Evolutionary conservation across 2,113 vertebrate species (phyloP), one percentile per base, ranked within the genome.

Genomic region (Typhlomys cinereus): DNA sequence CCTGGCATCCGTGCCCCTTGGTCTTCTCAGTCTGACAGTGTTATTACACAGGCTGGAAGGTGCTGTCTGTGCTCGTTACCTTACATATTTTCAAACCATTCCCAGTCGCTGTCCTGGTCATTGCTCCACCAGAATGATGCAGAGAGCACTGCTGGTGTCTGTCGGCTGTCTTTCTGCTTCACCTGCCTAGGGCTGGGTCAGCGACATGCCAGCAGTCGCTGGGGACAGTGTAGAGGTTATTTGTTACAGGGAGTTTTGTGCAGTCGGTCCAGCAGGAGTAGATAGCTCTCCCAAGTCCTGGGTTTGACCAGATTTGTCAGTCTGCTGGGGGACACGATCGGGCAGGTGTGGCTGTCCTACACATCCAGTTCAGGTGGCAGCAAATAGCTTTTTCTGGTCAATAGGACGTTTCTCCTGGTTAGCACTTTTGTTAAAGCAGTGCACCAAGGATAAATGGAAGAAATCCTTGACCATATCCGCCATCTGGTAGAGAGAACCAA

Each of bases 11-110:
- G 52, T 67, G 95, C 91, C 87, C 95, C 87, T 57, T 90, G 93
- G 97, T 29, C 46, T 50, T 18, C 17, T 39, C 84, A 29, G 50
- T 96, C 81, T 93, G 94, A 85, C 88, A 84, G 96, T 97, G 74
- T 96, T 97, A 96, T 97, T 94, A 95, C n/a, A 94, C 75, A 36
- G 79, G 50, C 92, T 29, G 78, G 89, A 89, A 90, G 66, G 54
- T 34, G 62, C 84, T 34, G 12, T 13, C 5, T 13, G 36, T 50
- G 29, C 29, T 83, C 7, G 10, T 48, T 50, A 18, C 46, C 14
- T 52, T 12, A 13, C 46, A 2, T 18, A 25, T 44, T 71, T 57
- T 85, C 52, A 59, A 44, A 21, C 67, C 20, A 17, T 27, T 23
- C 36, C 67, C 27, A 31, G 48, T 23, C 34, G 36, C 13, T 39